Percentiles rank a stretch among this genome's conserved stretches.
These are phyloP conservation scores for Magallana angulata DNA, from an alignment of 1,140 invertebrate genomes.

Conservation along the genomic window DNA sequence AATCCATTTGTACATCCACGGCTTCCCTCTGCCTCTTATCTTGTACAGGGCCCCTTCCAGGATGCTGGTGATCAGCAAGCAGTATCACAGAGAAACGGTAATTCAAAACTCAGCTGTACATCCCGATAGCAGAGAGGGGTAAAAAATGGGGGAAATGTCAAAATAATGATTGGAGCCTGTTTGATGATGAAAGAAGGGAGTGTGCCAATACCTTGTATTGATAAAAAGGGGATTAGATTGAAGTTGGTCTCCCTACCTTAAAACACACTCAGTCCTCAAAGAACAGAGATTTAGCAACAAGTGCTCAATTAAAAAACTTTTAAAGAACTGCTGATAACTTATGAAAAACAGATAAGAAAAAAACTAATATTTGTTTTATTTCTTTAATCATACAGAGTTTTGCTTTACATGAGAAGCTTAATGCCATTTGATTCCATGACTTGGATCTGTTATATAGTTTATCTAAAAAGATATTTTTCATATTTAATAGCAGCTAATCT, in stretches of 20 bases:
- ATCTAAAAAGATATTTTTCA: no score
- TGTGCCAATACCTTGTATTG: conserved; percentile 4
- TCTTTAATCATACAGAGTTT: no score
- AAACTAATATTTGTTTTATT: no score
- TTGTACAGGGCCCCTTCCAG: conserved; percentile 11
- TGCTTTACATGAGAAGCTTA: no score
- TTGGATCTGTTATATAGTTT: no score
- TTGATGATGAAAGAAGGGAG: conserved; percentile 37
- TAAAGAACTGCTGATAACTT: not conserved
- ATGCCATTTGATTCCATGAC: no score
- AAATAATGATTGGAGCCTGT: conserved; percentile 36
- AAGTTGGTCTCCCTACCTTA: not conserved
- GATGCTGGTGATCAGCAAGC: conserved; percentile 9
- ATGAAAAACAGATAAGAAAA: no score
- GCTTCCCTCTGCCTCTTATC: conserved; percentile 22
- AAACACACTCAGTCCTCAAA: not conserved
- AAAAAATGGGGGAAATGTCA: conserved; percentile 34
- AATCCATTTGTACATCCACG: conserved; percentile 22
- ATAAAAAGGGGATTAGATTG: conserved; percentile 28
- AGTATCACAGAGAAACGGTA: conserved; percentile 10
- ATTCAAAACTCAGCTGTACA: conserved; percentile 35
- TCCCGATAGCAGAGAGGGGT: conserved; percentile 22
- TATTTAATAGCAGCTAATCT: no score
- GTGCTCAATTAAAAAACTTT: not conserved
- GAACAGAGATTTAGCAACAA: not conserved